phyloP scores from a whole-genome alignment of 2,113 vertebrate species.

The Stegostoma tigrinum region DNA sequence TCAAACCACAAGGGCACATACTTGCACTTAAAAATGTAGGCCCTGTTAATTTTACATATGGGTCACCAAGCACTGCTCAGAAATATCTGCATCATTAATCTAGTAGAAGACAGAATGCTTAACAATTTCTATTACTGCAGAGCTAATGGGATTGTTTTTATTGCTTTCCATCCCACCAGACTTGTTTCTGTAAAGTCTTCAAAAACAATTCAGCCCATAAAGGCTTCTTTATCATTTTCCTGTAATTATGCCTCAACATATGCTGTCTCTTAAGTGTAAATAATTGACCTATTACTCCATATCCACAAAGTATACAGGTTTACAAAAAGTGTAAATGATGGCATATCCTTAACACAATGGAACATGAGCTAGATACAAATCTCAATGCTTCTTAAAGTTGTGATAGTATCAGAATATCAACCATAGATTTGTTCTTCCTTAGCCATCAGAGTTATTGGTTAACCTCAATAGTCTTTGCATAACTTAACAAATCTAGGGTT shows the following conservation, averaged over 20 bases:
- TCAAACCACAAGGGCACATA: constrained; percentile 41
- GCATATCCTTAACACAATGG: not conserved
- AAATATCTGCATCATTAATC: constrained; percentile 43
- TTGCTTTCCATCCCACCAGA: constrained; percentile 42
- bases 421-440: constrained; percentile 3
- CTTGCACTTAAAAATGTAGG: constrained; percentile 46
- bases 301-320: not conserved
- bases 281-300: not conserved
- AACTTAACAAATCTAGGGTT: not conserved
- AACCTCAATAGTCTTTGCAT: not conserved
- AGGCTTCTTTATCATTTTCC: not conserved
- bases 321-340: not conserved
- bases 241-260: constrained; percentile 20
- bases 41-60: constrained; percentile 49
- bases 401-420: not conserved
- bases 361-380: not conserved
- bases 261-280: constrained; percentile 12
- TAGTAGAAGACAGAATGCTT: constrained; percentile 47
- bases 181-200: constrained; percentile 38
- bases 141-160: constrained; percentile 39
- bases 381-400: not conserved
- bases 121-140: constrained; percentile 43
- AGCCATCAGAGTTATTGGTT: no score
- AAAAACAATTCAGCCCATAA: constrained; percentile 37
- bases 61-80: constrained; percentile 47